Percentiles rank a stretch among this genome's conserved stretches.
Conservation (phyloP, 2,888 invertebrate genomes). For the Priocnemis perturbator region DNA sequence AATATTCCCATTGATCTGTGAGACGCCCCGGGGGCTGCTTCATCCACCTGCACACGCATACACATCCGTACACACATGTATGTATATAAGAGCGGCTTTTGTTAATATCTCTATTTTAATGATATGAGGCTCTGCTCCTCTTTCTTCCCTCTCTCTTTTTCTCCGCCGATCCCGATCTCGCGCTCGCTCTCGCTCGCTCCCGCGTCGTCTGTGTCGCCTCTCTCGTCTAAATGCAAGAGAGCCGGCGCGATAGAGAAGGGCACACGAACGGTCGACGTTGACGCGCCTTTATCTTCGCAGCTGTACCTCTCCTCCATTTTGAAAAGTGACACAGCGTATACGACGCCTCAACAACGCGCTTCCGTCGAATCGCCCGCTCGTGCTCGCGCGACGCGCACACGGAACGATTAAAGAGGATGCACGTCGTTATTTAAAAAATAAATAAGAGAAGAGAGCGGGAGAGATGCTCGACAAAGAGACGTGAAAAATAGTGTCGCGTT, state of each 20-base stretch:
- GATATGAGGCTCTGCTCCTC: conserved; percentile 66
- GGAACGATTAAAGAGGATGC: conserved; percentile 46
- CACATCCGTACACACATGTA: conserved; percentile 49
- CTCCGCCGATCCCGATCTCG: neutral
- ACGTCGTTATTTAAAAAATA: conserved; percentile 43
- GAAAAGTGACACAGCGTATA: conserved; percentile 47
- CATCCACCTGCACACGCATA: conserved; percentile 44
- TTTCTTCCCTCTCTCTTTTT: conserved; percentile 38
- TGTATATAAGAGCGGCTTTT: conserved; percentile 60
- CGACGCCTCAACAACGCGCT: conserved; percentile 35
- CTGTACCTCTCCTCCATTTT: conserved; percentile 46
- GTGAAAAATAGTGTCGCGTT: conserved; percentile 7
- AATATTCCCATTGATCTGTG: conserved; percentile 75
- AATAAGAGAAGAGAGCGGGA: conserved; percentile 19
- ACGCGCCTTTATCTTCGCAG: conserved; percentile 55
- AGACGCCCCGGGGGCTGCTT: conserved; percentile 62
- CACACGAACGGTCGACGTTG: conserved; percentile 46
- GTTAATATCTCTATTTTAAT: conserved; percentile 75
- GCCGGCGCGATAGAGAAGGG: conserved; percentile 19
- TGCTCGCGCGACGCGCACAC: conserved; percentile 34
- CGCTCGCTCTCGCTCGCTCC: conserved; percentile 4
- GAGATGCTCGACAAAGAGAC: conserved; percentile 29
- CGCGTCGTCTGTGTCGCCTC: conserved; percentile 23
- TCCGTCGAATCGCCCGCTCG: conserved; percentile 47
- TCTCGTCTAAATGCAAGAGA: neutral